These are phyloP conservation scores for Steromphala cineraria DNA, from an alignment of 2,888 invertebrate genomes.

Conservation along the genomic window DNA sequence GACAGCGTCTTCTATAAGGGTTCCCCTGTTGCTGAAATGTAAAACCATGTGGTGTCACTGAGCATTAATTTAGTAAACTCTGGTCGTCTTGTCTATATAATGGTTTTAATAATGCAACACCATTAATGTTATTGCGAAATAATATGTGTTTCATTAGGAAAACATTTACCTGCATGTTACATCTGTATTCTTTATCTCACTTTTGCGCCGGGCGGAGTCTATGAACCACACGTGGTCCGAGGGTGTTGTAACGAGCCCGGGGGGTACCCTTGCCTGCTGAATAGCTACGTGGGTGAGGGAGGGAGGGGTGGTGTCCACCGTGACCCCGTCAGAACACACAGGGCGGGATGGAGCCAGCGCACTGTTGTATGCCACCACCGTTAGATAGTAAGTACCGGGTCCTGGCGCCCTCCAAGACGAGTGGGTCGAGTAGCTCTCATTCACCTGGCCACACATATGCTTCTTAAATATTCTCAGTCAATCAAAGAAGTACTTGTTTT, in stretches of 20 bases:
- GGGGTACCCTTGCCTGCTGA: slow-evolving; percentile 33
- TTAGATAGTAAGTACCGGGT: slow-evolving; percentile 47
- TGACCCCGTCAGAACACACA: slow-evolving; percentile 62
- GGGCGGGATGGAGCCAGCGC: slow-evolving; percentile 52
- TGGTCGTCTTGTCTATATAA: too few species aligned
- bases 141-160: too few species aligned
- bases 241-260: slow-evolving; percentile 42
- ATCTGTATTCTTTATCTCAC: neutral
- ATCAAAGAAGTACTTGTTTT: too few species aligned
- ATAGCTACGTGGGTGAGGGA: slow-evolving; percentile 38
- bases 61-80: too few species aligned
- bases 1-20: neutral
- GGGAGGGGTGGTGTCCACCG: slow-evolving; percentile 39
- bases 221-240: slow-evolving; percentile 37
- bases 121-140: too few species aligned
- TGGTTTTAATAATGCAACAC: too few species aligned
- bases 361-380: slow-evolving; percentile 59
- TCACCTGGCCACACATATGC: slow-evolving; percentile 23
- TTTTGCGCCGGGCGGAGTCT: slow-evolving; percentile 27
- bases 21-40: neutral
- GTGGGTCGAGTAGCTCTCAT: slow-evolving; percentile 35
- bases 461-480: too few species aligned
- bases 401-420: slow-evolving; percentile 37
- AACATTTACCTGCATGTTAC: neutral
- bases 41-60: too few species aligned